Evolutionary conservation across 2,113 vertebrate species (phyloP), one percentile per base, ranked within the genome.

Genomic region (Clupea harengus): DNA sequence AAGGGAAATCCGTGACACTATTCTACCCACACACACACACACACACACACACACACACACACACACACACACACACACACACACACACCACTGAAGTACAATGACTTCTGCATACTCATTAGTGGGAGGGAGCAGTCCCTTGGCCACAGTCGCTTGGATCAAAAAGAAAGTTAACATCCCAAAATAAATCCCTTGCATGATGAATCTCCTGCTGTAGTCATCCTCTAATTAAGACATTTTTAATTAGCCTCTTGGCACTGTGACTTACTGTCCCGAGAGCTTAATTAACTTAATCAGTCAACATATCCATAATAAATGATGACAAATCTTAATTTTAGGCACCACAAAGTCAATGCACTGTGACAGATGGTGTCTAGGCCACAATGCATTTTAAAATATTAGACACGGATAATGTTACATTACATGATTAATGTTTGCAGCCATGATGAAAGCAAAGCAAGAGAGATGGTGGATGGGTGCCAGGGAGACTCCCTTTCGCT

Each of bases 271-370:
- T 72, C 64, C 64, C 64, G 25, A 32, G 64, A 25, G 28, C 64
- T 72, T 72, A 72, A 72, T 72, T 72, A 72, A 72, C 64, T 25
- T 72, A 72, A 72, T 72, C 64, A 72, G 64, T 72, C 64, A 32
- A 72, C 64, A 72, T 72, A 72, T 11, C 64, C 64, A 13, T 32
- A 72, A 72, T 72, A 72, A 72, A 72, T 72, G 64, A 72, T 72
- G 64, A 72, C 64, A 72, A 72, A 72, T 72, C 64, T 72, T 32
- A 72, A 72, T 72, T 72, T 72, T 72, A 28, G 64, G 64, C 64
- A 72, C 64, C 64, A 32, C 64, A 72, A 32, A 28, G 64, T 72
- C 64, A 72, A 72, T 72, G 64, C 64, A 72, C n/a, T 13, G 0
- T 72, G 64, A 72, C 64, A 72, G 64, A 72, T 72, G 64, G 64